These are phyloP conservation scores for Oscheius onirici DNA, from an alignment of 2,888 invertebrate genomes.

Conservation along the genomic window DNA sequence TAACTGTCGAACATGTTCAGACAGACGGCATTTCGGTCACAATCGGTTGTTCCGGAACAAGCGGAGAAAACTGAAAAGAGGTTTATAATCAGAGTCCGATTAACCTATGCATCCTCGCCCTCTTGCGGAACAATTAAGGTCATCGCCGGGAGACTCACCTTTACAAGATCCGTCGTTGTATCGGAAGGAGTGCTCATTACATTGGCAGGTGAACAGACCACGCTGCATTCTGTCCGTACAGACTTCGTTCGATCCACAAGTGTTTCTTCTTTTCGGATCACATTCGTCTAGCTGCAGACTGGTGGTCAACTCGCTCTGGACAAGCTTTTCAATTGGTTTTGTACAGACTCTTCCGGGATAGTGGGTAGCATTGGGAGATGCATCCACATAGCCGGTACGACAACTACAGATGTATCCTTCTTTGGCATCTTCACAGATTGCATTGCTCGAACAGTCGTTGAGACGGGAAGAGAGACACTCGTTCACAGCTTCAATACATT, in stretches of 20 bases:
- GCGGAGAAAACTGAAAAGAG: slow-evolving; percentile 58
- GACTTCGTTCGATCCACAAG: slow-evolving; percentile 63
- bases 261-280: slow-evolving; percentile 36
- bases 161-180: slow-evolving; percentile 69
- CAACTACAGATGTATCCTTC: slow-evolving; percentile 88
- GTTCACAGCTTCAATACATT: slow-evolving; percentile 71
- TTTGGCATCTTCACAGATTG: slow-evolving; percentile 87
- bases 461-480: slow-evolving; percentile 73
- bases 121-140: slow-evolving; percentile 1
- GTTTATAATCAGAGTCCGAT: background rate
- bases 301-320: slow-evolving; percentile 35
- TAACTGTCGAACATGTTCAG: slow-evolving; percentile 69
- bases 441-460: slow-evolving; percentile 88
- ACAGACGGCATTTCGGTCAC: slow-evolving; percentile 68
- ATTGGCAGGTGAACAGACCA: slow-evolving; percentile 65
- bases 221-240: slow-evolving; percentile 53
- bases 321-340: slow-evolving; percentile 55
- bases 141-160: slow-evolving; percentile 32
- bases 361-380: slow-evolving; percentile 65
- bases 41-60: slow-evolving; percentile 58
- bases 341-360: slow-evolving; percentile 69
- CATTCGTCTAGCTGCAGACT: slow-evolving; percentile 58
- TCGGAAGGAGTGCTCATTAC: slow-evolving; percentile 62
- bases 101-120: background rate
- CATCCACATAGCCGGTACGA: slow-evolving; percentile 82